Conservation (phyloP, 1,140 invertebrate genomes). For the Bombus superbus region DNA sequence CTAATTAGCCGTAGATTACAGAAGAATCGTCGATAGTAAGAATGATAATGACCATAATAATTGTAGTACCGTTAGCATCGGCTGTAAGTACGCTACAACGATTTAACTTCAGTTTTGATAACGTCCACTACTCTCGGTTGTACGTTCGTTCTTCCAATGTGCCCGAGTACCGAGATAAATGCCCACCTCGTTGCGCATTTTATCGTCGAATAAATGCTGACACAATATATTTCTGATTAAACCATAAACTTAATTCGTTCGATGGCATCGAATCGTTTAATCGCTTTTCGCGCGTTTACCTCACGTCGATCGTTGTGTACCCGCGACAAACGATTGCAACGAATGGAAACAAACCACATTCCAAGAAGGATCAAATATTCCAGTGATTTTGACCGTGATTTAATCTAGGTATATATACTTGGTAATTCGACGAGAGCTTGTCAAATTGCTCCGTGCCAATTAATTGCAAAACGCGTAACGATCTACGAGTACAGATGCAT, state of each 20-base stretch:
- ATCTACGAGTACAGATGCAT: neutral
- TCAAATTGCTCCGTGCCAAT: neutral
- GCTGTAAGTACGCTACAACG: constrained; percentile 64
- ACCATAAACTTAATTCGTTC: constrained; percentile 25
- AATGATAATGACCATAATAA: constrained; percentile 73
- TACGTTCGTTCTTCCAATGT: constrained; percentile 2
- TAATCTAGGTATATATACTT: neutral
- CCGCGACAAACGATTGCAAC: neutral
- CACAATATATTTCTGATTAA: constrained; percentile 21
- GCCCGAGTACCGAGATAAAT: neutral
- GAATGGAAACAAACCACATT: neutral
- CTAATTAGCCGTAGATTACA: constrained; percentile 73
- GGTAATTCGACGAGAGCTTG: neutral
- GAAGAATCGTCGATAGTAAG: constrained; percentile 72
- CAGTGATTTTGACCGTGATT: neutral
- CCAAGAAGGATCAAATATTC: neutral
- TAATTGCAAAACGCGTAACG: neutral
- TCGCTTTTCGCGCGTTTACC: constrained; percentile 7
- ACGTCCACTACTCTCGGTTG: constrained; percentile 36
- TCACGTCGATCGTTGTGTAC: neutral
- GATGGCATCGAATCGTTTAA: constrained; percentile 58
- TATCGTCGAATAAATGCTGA: neutral
- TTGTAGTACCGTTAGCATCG: constrained; percentile 69
- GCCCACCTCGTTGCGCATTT: neutral
- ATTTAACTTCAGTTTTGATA: constrained; percentile 54